Base-by-base conservation (phyloP, 2,888 invertebrate genomes). In the Nezara viridula region DNA sequence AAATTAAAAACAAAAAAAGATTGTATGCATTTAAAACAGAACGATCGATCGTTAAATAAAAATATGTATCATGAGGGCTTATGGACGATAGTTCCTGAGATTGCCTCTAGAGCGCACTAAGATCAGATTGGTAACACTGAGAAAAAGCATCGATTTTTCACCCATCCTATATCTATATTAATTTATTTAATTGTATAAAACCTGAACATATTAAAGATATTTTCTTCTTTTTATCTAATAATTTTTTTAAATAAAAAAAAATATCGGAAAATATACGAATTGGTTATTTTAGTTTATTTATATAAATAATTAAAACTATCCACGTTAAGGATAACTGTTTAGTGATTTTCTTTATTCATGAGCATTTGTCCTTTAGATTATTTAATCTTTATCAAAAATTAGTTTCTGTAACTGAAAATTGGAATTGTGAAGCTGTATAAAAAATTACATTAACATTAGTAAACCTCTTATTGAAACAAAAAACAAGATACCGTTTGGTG, bases 81-180 rank as follows among this genome's bases (percentile, higher is more conserved):
- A 73, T 73, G 66, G 66, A 16, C 27, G 66, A 12, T 73, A 73
- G 66, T 73, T 73, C 66, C 19, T 19, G 37, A 7, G 37, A 1
- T 73, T 73, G 19, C 66, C 66, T 73, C 66, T 73, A 73, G 66
- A 73, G 66, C 66, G 66, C 66, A 73, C 66, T 37, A 7, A 73
- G 19, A 37, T 73, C 66, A 5, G 19, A 73, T 37, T 73, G 66
- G 66, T 73, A 73, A 73, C 66, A 19, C 32, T 32, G 24, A 37
- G 19, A 32, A 6, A 12, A 37, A 37, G 32, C 16, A 37, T 73
- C 19, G 66, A 19, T 37, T 32, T 1, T 32, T 1, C 19, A 1
- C 37, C 4, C 21, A 0, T 73, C 14, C 14, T 19, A 27, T 73
- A 21, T 19, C 37, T 73, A 73, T 37, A 19, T 32, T 37, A 73